Percentiles rank a stretch among this genome's conserved stretches.
Conservation (phyloP, 2,888 invertebrate species). For the Troides helena region DNA sequence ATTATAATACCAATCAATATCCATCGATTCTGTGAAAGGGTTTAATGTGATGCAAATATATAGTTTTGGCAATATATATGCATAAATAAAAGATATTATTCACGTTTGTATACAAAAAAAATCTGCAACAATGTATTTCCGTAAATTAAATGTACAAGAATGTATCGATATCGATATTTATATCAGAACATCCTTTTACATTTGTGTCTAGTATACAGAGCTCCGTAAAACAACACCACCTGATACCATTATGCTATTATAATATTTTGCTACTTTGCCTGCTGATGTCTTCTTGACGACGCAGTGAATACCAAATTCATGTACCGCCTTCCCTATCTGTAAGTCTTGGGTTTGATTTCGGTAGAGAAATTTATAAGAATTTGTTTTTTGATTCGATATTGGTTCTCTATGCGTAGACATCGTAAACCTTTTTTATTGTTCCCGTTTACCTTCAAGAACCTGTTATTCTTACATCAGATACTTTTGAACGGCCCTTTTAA, state of each 20-base stretch:
- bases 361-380: constrained; percentile 64
- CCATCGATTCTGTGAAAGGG: too few species aligned
- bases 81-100: too few species aligned
- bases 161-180: constrained; percentile 36
- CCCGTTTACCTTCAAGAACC: constrained; percentile 2
- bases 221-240: constrained; percentile 67
- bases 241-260: constrained; percentile 79
- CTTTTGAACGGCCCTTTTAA: too few species aligned
- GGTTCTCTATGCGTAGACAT: constrained; percentile 44
- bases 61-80: too few species aligned
- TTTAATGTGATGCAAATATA: too few species aligned
- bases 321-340: constrained; percentile 44
- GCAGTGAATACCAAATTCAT: constrained; percentile 77
- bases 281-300: constrained; percentile 77
- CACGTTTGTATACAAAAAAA: too few species aligned
- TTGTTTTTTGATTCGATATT: constrained; percentile 60
- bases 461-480: too few species aligned
- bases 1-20: too few species aligned
- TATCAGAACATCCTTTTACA: constrained; percentile 24
- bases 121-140: too few species aligned
- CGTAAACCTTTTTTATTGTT: constrained; percentile 48
- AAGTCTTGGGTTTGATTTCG: constrained; percentile 39
- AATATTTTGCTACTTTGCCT: constrained; percentile 75
- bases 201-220: constrained; percentile 38
- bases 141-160: too few species aligned